phyloP scores from a whole-genome alignment of 1,140 invertebrate genomes.

The Macrobrachium rosenbergii region DNA sequence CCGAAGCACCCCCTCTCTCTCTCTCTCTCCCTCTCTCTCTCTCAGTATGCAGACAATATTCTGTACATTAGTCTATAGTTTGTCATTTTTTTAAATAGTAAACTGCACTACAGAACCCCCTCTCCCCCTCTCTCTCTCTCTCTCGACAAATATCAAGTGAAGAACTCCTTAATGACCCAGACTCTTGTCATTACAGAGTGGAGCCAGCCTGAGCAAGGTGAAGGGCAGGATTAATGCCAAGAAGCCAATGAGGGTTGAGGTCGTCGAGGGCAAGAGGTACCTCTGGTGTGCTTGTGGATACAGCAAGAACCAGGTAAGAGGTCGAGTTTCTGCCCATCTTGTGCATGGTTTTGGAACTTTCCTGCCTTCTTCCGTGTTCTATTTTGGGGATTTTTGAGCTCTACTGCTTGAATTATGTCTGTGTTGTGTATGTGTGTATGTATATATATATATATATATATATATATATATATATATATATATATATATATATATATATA shows the following conservation, averaged over 20 bases:
- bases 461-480: no score
- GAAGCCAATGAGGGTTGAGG: conserved; percentile 85
- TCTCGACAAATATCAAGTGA: not conserved
- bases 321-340: not conserved
- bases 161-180: not conserved
- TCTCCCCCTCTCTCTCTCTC: not conserved
- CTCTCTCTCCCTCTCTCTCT: not conserved
- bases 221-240: conserved; percentile 87
- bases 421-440: not conserved
- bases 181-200: not conserved
- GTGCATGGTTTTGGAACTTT: not conserved
- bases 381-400: no score
- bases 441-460: no score
- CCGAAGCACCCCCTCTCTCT: no score
- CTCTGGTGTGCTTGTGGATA: conserved; percentile 94
- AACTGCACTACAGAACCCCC: no score
- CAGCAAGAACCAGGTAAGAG: conserved; percentile 82
- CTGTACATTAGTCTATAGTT: no score
- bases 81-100: no score
- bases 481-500: no score
- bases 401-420: not conserved
- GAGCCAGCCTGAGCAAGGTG: conserved; percentile 45
- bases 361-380: not conserved
- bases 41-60: not conserved
- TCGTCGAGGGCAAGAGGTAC: conserved; percentile 86